Evolutionary conservation across 2,888 invertebrate species (phyloP).

Genomic region (Tetranychus truncatus): DNA sequence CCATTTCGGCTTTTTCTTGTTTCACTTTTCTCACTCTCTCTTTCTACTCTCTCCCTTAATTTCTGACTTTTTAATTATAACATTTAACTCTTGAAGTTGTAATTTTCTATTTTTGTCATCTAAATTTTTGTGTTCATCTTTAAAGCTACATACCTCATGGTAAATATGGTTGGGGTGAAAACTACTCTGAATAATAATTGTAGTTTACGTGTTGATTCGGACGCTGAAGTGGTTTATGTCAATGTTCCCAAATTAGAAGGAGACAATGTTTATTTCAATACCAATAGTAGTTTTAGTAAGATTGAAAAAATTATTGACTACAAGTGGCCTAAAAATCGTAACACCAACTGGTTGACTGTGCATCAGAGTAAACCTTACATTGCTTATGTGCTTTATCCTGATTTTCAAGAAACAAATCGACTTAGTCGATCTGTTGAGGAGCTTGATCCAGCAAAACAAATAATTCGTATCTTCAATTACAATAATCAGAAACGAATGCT

Average conservation of each 20-base stretch:
- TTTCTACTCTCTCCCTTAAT: too few species aligned
- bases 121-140: not conserved
- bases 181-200: constrained; percentile 2
- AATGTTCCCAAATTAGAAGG: not conserved
- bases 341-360: constrained; percentile 16
- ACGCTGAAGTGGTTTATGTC: not conserved
- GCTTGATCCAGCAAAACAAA: constrained; percentile 10
- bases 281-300: constrained; percentile 18
- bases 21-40: too few species aligned
- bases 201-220: not conserved
- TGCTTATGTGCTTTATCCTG: constrained; percentile 13
- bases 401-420: not conserved
- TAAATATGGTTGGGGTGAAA: not conserved
- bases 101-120: too few species aligned
- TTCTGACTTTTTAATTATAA: too few species aligned
- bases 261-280: constrained; percentile 6
- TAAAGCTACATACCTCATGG: not conserved
- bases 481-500: constrained; percentile 12
- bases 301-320: constrained; percentile 14
- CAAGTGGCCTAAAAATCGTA: constrained; percentile 12
- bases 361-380: constrained; percentile 14
- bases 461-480: constrained; percentile 16
- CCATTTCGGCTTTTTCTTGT: too few species aligned
- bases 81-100: too few species aligned
- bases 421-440: not conserved